phyloP scores from a whole-genome alignment of 1,140 invertebrate species.

The Muscidifurax raptorellus region DNA sequence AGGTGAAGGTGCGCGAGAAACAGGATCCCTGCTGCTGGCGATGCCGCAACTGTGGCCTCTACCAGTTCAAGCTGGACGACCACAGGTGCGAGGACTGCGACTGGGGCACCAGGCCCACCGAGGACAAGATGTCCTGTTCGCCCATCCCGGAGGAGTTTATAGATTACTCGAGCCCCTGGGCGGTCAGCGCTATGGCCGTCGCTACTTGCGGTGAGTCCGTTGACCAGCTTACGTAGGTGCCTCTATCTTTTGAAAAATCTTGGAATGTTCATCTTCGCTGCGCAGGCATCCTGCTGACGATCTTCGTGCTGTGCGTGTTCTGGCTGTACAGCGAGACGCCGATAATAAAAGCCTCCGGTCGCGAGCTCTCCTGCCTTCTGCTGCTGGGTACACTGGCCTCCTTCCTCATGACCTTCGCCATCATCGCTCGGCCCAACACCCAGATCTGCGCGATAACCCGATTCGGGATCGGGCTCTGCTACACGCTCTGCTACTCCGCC shows the following conservation, averaged over 20 bases:
- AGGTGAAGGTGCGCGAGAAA: constrained; percentile 74
- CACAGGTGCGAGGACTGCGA: constrained; percentile 80
- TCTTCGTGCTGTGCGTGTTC: constrained; percentile 82
- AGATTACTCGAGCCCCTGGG: constrained; percentile 76
- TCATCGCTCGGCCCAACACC: constrained; percentile 74
- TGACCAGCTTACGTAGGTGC: too few relatives aligned
- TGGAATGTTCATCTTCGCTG: too few relatives aligned
- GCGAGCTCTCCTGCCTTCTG: constrained; percentile 70
- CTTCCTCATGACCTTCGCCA: constrained; percentile 77
- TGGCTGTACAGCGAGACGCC: constrained; percentile 76
- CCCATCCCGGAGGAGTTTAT: constrained; percentile 77
- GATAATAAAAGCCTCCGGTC: constrained; percentile 79
- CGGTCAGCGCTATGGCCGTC: constrained; percentile 77
- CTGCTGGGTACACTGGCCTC: constrained; percentile 75
- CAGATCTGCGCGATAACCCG: constrained; percentile 75
- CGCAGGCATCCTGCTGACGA: constrained; percentile 72
- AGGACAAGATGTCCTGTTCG: constrained; percentile 71
- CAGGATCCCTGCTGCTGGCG: constrained; percentile 78
- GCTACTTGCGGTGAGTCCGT: constrained; percentile 57
- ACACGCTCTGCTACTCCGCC: constrained; percentile 78
- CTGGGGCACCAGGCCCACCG: constrained; percentile 70
- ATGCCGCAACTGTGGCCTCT: constrained; percentile 79
- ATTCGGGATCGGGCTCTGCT: constrained; percentile 77
- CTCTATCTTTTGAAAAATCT: too few relatives aligned
- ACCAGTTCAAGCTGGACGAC: constrained; percentile 79